A percentile compares a stretch with the other conserved stretches of the same genome.
Evolutionary conservation across 2,113 vertebrate genomes (phyloP).

Genomic region (Gallinago paraguaiae): DNA sequence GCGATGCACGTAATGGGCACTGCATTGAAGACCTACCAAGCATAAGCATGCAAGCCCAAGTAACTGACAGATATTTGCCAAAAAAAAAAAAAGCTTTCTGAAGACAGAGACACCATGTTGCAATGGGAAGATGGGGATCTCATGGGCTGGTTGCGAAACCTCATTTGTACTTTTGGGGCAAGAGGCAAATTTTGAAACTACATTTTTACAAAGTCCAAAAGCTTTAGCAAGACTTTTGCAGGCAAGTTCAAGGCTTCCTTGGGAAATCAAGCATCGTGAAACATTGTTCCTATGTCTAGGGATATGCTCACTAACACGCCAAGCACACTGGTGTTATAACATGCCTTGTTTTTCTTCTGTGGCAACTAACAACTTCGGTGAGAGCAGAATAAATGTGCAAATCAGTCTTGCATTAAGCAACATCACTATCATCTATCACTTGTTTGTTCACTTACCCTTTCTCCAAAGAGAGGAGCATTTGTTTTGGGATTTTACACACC

Average conservation of each 20-base stretch:
- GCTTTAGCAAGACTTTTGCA: background rate
- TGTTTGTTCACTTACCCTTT: background rate
- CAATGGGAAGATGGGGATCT: background rate
- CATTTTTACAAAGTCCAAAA: background rate
- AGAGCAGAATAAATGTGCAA: background rate
- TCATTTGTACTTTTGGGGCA: background rate
- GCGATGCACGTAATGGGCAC: background rate
- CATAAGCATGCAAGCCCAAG: background rate
- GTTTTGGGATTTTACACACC: background rate
- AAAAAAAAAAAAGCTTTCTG: background rate
- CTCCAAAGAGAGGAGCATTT: background rate
- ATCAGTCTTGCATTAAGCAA: background rate
- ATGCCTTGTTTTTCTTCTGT: background rate
- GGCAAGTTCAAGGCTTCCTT: background rate
- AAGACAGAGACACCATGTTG: background rate
- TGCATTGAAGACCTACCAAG: no score
- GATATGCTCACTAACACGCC: background rate
- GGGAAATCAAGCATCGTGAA: background rate
- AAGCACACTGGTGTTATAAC: background rate
- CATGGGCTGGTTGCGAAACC: background rate
- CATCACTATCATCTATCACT: background rate
- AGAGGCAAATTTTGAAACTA: background rate
- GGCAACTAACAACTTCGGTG: background rate
- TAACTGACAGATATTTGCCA: background rate
- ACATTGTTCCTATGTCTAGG: background rate